phyloP scores from a whole-genome alignment of 2,888 invertebrate genomes.

The Stenotaenia linearis region DNA sequence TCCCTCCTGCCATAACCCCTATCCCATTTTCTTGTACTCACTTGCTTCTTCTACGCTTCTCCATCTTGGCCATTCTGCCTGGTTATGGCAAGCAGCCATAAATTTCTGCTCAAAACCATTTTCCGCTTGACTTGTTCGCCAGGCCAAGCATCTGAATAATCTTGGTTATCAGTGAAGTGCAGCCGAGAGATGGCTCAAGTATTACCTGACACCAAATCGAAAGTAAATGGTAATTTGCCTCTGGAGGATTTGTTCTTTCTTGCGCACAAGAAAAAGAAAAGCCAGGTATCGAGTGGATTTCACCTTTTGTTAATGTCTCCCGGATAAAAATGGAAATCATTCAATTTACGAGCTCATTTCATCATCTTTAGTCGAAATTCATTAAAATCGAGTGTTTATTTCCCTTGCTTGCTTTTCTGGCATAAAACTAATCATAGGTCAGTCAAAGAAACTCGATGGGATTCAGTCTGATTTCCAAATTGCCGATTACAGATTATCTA shows the following conservation, averaged over 20 bases:
- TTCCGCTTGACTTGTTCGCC: conserved; percentile 17
- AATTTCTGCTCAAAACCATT: conserved; percentile 1
- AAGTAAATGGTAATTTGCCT: not conserved
- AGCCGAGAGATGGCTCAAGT: not conserved
- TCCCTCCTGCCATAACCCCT: not conserved
- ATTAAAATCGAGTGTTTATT: not conserved
- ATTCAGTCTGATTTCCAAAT: not conserved
- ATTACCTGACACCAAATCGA: conserved; percentile 12
- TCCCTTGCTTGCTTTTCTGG: not conserved
- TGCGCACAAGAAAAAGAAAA: not conserved
- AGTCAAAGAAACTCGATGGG: not conserved
- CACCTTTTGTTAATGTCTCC: not conserved
- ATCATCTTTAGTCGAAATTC: not conserved
- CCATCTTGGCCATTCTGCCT: not conserved
- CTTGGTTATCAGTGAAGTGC: conserved; percentile 6
- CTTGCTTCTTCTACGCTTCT: not conserved
- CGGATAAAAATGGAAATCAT: not conserved
- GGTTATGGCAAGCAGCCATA: conserved; percentile 15
- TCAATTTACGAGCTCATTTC: not conserved
- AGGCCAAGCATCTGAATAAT: conserved; percentile 22
- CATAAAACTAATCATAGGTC: not conserved
- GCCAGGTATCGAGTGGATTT: not conserved
- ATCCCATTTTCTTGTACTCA: not conserved
- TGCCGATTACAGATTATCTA: not conserved
- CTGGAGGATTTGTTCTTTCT: not conserved